Conservation (phyloP, 2,113 vertebrate species). For the Zonotrichia leucophrys region DNA sequence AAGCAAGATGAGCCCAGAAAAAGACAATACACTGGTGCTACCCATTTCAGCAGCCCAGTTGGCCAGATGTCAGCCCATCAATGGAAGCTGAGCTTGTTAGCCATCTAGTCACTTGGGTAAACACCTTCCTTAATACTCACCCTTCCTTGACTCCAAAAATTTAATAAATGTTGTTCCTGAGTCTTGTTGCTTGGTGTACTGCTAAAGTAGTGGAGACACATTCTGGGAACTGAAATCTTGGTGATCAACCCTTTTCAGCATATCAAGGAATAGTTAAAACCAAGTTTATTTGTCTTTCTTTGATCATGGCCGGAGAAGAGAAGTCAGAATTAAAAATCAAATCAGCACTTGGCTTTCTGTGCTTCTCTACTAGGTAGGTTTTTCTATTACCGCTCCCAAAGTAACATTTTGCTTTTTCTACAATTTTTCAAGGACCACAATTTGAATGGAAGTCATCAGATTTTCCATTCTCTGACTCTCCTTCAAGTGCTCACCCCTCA, state of each 20-base stretch:
- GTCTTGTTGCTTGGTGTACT: neutral
- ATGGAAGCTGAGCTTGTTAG: neutral
- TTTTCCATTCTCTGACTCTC: neutral
- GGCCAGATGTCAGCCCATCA: neutral
- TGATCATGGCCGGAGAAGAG: neutral
- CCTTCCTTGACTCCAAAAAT: neutral
- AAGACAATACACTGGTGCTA: neutral
- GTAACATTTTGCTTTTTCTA: neutral
- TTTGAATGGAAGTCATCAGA: neutral
- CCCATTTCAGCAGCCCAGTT: neutral
- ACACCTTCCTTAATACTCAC: neutral
- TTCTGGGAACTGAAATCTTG: neutral
- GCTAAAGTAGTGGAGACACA: neutral
- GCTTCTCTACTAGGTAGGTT: neutral
- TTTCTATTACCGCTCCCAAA: neutral
- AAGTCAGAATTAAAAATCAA: neutral
- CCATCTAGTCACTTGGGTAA: neutral
- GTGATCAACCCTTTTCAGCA: neutral
- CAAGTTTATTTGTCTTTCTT: neutral
- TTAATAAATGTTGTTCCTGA: neutral
- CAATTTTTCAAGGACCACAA: neutral
- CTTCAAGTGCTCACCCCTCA: neutral
- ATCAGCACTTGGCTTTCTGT: neutral
- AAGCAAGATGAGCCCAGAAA: neutral
- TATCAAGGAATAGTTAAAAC: neutral